These are phyloP conservation scores for Epinephelus cyanopodus DNA, from an alignment of 2,113 vertebrate species.

Conservation along the genomic window DNA sequence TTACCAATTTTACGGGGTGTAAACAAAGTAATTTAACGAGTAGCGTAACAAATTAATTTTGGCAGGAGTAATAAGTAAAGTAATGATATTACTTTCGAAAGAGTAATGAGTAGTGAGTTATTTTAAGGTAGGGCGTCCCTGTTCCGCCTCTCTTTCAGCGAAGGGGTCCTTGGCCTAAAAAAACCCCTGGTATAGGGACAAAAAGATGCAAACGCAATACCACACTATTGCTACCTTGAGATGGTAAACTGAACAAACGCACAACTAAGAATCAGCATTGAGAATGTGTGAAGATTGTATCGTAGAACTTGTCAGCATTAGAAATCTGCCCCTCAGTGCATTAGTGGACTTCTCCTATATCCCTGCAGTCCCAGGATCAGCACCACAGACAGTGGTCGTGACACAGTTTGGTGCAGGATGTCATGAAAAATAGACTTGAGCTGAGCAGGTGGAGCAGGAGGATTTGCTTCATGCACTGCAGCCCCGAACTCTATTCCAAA, in stretches of 20 bases:
- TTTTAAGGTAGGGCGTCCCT: too few species aligned
- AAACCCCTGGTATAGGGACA: too few species aligned
- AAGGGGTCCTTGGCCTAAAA: too few species aligned
- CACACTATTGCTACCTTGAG: neutral
- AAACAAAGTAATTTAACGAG: too few species aligned
- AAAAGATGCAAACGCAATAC: too few species aligned
- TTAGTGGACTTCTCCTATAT: neutral
- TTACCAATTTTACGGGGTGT: too few species aligned
- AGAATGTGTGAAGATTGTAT: neutral
- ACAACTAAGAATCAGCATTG: neutral
- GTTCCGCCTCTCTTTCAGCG: too few species aligned
- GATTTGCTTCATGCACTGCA: conserved; percentile 1
- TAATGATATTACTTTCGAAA: too few species aligned
- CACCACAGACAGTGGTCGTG: neutral
- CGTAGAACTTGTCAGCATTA: neutral
- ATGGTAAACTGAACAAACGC: neutral
- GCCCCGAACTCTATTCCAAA: neutral
- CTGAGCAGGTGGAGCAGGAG: neutral
- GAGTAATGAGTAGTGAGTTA: too few species aligned
- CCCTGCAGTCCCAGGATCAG: too few species aligned
- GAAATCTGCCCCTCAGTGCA: neutral
- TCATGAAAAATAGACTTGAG: neutral
- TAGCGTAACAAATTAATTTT: too few species aligned
- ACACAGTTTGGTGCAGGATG: neutral
- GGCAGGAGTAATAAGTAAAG: too few species aligned